Evolutionary conservation across 2,888 invertebrate genomes (phyloP), one percentile per base, ranked within the genome.

Genomic region (Fragum fragum): DNA sequence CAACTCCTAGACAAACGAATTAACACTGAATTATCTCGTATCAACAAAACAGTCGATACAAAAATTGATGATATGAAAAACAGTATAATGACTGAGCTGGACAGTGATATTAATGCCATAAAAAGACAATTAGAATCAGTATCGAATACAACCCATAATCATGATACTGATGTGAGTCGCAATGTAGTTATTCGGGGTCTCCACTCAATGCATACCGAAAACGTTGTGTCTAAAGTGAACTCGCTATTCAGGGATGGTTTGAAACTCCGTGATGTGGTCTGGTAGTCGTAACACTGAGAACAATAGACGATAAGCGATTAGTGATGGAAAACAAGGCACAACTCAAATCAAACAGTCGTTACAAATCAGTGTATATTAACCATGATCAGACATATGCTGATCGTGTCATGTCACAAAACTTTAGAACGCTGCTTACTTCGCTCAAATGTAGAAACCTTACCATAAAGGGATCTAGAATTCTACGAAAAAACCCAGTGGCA

Each of bases 1-100:
- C 73, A 73, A 28, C 3, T 73, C 11, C 23, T 73, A 28, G 73
- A 73, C 47, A 73, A 73, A 42, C 73, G 73, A 16, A 57, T 73
- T 3, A 61, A 36, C 23, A 36, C 23, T 1, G 73, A 73, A 23
- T 23, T 61, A 42, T n/a, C 5, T 16, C n/a, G 28, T 11, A 73
- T 73, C 5, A 29, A 39, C 6, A 63, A n/a, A 6, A 36, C 28
- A 18, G 73, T 59, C 14, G 72, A 72, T 18, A 16, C 21, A 28
- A 32, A 55, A 9, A 36, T 72, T 6, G 36, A 36, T 14, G 32
- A 29, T 42, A 32, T 69, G 32, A 69, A 69, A 23, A n/a, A 69
- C n/a, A 18, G 9, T 32, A 29, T 55, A 36, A 29, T n/a, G 7
- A 9, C 28, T 18, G 71, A 71, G 18, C 3, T 71, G 1, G 16